phyloP scores from a whole-genome alignment of 1,140 invertebrate genomes.

The Drosophila elegans region DNA sequence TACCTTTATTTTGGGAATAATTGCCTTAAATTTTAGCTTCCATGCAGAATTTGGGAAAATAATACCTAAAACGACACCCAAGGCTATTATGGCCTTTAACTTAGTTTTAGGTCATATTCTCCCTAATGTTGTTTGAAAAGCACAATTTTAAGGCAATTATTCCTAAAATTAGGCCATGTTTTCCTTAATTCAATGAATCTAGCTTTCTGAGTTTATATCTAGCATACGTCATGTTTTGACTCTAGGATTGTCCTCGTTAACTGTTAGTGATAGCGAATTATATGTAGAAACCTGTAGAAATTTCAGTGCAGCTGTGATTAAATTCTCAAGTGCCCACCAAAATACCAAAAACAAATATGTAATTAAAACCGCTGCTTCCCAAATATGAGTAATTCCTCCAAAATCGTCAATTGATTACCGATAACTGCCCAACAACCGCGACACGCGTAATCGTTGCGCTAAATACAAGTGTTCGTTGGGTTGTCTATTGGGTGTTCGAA shows the following conservation, averaged over 20 bases:
- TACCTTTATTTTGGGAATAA: too few species aligned
- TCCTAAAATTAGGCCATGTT: too few species aligned
- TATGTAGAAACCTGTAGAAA: conserved; percentile 7
- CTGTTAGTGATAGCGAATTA: conserved; percentile 9
- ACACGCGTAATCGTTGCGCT: conserved; percentile 58
- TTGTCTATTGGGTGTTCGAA: conserved; percentile 44
- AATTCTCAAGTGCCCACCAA: conserved; percentile 43
- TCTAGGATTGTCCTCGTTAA: conserved; percentile 19
- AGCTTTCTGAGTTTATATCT: too few species aligned
- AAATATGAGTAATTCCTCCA: conserved; percentile 60
- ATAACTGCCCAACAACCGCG: conserved; percentile 17
- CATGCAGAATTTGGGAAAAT: too few species aligned
- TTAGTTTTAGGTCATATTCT: too few species aligned
- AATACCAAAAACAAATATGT: conserved; percentile 21
- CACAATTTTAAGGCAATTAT: too few species aligned
- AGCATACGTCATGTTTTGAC: conserved; percentile 31
- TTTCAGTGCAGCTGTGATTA: conserved; percentile 47
- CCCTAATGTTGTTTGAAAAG: too few species aligned
- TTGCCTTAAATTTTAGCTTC: too few species aligned
- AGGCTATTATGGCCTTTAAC: too few species aligned
- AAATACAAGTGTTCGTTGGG: conserved; percentile 32
- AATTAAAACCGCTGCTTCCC: conserved; percentile 25
- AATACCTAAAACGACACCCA: too few species aligned
- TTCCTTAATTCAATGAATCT: too few species aligned
- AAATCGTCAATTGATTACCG: conserved; percentile 9